Base-by-base conservation (phyloP, 2,888 invertebrate genomes). In the Prenolepis imparis region DNA sequence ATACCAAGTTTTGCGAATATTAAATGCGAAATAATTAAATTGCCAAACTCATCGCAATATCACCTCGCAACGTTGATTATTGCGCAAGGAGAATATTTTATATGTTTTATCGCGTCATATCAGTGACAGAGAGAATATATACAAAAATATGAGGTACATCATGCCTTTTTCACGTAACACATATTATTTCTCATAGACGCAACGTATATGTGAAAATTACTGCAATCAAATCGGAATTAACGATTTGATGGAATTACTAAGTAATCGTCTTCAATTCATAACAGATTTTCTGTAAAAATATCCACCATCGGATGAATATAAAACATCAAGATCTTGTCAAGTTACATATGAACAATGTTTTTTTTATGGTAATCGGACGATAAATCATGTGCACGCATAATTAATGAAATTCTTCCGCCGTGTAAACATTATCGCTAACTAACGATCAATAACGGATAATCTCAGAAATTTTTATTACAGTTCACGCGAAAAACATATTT, bases 321-420 rank as follows among this genome's bases (percentile, higher is more conserved):
- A 28, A 28, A 21, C 18, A 39, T 41, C 28, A 28, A 70, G 78
- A 70, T 78, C 12, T 70, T 44, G 15, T 3, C 41, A 2, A 18
- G 24, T 78, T 41, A 52, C 48, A 52, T n/a, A 44, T 68, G 57
- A 78, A 32, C 11, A 41, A 55, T 67, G 8, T 52, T 52, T 70
- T 70, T 36, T 44, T 18, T 24, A 32, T 36, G 78, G 48, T 70
- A 70, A 70, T 70, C 59, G 21, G 44, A 32, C 36, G 24, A 41
- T 59, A 70, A 64, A 70, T 80, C 21, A 70, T 59, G 41, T 15
- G 21, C 18, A 8, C 32, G 57, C 57, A 70, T 78, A 80, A 80
- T 70, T 80, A 80, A 80, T 70, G 15, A 59, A 18, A 68, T 78
- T 78, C 32, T 68, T 57, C 32, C 57, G 41, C 4, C 15, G 32